phyloP scores from a whole-genome alignment of 2,797 vertebrate species.

The Mareca strepera region DNA sequence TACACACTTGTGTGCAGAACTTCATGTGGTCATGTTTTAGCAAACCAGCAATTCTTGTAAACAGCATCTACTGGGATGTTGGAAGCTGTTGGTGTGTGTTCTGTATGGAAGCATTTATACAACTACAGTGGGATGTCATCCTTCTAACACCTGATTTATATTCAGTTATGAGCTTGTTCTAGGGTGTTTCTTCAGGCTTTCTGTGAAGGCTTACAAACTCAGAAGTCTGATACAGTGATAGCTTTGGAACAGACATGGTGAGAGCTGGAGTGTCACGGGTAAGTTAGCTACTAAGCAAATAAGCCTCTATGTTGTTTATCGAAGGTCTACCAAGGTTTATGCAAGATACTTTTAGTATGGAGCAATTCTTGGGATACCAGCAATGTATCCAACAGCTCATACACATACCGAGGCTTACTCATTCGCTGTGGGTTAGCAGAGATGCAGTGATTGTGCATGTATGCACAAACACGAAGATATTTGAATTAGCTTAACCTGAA shows the following conservation, averaged over 20 bases:
- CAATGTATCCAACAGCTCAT: fast-evolving
- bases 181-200: background rate
- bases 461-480: fast-evolving
- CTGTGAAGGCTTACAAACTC: background rate
- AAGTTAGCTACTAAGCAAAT: no score
- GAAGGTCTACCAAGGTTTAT: background rate
- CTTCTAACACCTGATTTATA: background rate
- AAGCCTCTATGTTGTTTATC: background rate
- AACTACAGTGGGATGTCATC: background rate
- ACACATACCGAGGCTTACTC: fast-evolving
- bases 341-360: background rate
- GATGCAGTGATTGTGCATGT: fast-evolving
- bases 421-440: background rate
- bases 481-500: background rate
- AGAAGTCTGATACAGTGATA: background rate
- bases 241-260: fast-evolving
- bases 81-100: background rate
- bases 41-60: background rate
- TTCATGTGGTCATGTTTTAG: fast-evolving
- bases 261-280: background rate
- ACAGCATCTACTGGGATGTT: background rate
- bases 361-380: background rate
- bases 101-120: background rate
- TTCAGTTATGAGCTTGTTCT: background rate
- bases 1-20: background rate